A percentile compares a stretch with the other conserved stretches of the same genome.
These are phyloP conservation scores for Sebastes minor DNA, from an alignment of 2,797 vertebrate genomes.

Conservation along the genomic window DNA sequence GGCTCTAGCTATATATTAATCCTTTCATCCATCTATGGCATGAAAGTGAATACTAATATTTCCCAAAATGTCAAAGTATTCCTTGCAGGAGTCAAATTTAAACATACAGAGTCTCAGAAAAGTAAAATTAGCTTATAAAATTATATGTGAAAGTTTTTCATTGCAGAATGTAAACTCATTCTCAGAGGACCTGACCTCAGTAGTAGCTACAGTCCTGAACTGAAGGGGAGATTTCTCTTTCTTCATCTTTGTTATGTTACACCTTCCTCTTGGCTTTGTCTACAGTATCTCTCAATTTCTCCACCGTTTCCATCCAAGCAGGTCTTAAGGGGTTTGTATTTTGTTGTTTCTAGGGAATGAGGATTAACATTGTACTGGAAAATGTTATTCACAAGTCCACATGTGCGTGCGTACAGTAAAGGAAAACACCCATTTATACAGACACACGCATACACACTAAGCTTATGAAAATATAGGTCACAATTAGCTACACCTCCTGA, in stretches of 20 bases:
- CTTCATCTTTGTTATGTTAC: not conserved
- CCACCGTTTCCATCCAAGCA: constrained; percentile 13
- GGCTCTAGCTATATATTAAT: not conserved
- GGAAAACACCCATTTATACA: constrained; percentile 21
- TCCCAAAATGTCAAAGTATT: not conserved
- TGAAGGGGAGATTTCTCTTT: not conserved
- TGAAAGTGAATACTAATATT: not conserved
- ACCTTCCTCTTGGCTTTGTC: not conserved
- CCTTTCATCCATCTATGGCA: not conserved
- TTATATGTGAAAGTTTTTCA: not conserved
- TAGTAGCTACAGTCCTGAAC: not conserved
- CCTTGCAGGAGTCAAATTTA: not conserved
- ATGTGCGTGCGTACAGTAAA: not conserved
- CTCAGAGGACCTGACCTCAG: not conserved
- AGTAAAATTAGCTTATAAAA: not conserved
- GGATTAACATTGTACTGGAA: constrained; percentile 56
- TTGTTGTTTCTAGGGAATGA: constrained; percentile 33
- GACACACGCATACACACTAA: not conserved
- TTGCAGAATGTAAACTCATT: not conserved
- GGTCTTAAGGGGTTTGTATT: constrained; percentile 35
- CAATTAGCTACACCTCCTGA: constrained; percentile 33
- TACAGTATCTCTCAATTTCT: constrained; percentile 19
- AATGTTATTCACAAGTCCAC: constrained; percentile 49
- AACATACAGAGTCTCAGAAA: not conserved
- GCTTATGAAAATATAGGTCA: constrained; percentile 26